Percentiles rank a stretch among this genome's conserved stretches.
Conservation (phyloP, 1,140 invertebrate genomes). For the Pogonomyrmex barbatus region DNA sequence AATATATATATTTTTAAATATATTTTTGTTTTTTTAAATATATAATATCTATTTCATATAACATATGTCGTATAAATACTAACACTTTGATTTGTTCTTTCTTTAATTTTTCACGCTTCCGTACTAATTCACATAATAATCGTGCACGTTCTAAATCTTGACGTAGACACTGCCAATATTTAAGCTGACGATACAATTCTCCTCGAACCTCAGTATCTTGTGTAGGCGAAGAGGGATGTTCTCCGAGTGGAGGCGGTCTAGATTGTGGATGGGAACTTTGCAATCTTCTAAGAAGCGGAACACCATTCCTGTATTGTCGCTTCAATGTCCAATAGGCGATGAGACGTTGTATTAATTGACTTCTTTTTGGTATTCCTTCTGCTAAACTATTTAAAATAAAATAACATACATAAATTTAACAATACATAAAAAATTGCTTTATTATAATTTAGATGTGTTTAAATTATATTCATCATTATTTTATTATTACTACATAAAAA, state of each 20-base stretch:
- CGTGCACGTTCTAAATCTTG: conserved; percentile 98
- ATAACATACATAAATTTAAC: conserved; percentile 1
- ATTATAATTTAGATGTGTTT: not conserved
- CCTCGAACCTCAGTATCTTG: conserved; percentile 86
- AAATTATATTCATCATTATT: not conserved
- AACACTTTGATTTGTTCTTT: conserved; percentile 93
- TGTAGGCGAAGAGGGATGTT: conserved; percentile 82
- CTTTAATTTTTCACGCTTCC: conserved; percentile 98
- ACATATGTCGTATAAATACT: conserved; percentile 42
- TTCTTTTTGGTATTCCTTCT: conserved; percentile 90
- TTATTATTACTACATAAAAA: not conserved
- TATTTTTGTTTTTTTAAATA: not conserved
- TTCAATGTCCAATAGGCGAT: conserved; percentile 98
- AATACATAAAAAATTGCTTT: conserved; percentile 13
- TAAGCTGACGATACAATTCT: conserved; percentile 94
- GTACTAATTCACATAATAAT: conserved; percentile 96
- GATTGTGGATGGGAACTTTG: conserved; percentile 90
- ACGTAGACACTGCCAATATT: conserved; percentile 97
- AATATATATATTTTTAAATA: too few species aligned
- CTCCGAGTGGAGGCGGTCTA: conserved; percentile 81
- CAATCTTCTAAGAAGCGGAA: conserved; percentile 95
- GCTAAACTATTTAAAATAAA: conserved; percentile 77
- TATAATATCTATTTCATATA: not conserved
- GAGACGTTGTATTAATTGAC: conserved; percentile 94
- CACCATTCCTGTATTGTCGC: conserved; percentile 97